Base-by-base conservation (phyloP, 2,113 vertebrate species). In the Zeus faber region DNA sequence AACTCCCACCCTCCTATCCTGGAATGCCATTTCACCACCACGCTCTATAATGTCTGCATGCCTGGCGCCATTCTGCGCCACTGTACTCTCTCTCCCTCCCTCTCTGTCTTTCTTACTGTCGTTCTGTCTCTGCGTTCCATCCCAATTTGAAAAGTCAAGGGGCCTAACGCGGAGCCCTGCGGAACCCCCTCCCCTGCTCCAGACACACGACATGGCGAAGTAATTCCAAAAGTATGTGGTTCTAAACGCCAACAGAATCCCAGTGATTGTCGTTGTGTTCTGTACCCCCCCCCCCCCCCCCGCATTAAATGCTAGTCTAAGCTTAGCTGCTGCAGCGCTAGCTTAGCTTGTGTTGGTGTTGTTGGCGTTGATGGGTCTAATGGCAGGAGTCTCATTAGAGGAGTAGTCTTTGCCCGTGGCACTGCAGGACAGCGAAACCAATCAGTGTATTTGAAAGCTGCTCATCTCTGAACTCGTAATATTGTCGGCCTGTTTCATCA, bases 401-500 rank as follows among this genome's bases (percentile, higher is more conserved):
- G n/a, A n/a, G n/a, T n/a, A n/a, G n/a, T n/a, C n/a, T n/a, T n/a
- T 60, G 65, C 58, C 70, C 53, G 33, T 47, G 37, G 18, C 65
- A 37, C 76, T 63, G 72, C 63, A 53, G 62, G 73, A 62, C 26
- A 53, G 60, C 49, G 49, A 77, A 78, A 80, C 67, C 71, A 83
- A 85, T 84, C 70, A 72, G 72, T 63, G 45, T 82, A 80, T 82
- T 76, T 83, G 79, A 79, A 82, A 83, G 70, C 22, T 39, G 57
- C 77, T 72, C 72, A 76, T 81, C 80, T 84, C 70, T 54, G 14
- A 70, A 74, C 71, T 68, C 62, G 67, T 66, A 47, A 76, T 81
- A 84, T 80, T n/a, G 40, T 39, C 52, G 58, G 58, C 72, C 71
- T 31, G 74, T 76, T 79, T 85, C 72, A 86, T 84, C 84, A 83